A percentile compares a stretch with the other conserved stretches of the same genome.
Evolutionary conservation across 2,113 vertebrate species (phyloP).

Genomic region (Hemiprocne comata): DNA sequence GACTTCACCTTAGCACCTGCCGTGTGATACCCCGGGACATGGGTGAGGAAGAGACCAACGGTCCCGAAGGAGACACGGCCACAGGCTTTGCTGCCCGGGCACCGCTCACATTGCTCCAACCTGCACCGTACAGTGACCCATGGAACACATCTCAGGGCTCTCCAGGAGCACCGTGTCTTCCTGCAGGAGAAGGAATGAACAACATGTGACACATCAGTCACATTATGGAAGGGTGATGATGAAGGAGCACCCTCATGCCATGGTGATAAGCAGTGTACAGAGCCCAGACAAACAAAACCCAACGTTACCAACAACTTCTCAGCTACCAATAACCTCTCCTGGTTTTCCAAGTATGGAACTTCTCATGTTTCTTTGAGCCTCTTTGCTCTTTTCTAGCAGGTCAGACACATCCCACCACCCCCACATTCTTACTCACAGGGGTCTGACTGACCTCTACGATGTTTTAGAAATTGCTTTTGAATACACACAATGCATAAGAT

Average conservation of each 20-base stretch:
- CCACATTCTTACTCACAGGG: not conserved
- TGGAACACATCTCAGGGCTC: too few relatives aligned
- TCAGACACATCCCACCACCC: not conserved
- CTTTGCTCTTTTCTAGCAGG: not conserved
- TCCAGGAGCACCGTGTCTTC: not conserved
- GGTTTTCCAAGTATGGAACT: not conserved
- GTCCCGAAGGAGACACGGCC: rapidly evolving
- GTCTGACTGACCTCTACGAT: rapidly evolving
- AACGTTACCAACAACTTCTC: not conserved
- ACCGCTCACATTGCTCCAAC: too few relatives aligned
- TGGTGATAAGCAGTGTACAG: rapidly evolving
- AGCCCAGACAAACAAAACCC: not conserved
- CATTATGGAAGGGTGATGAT: rapidly evolving
- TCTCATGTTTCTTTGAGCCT: not conserved
- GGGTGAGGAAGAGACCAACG: not conserved
- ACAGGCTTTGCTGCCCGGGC: not conserved
- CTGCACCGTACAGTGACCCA: too few relatives aligned
- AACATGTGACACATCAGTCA: not conserved
- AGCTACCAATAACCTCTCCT: rapidly evolving
- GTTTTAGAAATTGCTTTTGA: not conserved
- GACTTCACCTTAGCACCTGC: rapidly evolving
- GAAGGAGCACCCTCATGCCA: not conserved
- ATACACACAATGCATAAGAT: not conserved
- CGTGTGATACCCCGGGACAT: rapidly evolving
- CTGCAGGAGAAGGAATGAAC: not conserved